These are phyloP conservation scores for Bolborhynchus lineola DNA, from an alignment of 2,113 vertebrate species.

Conservation along the genomic window DNA sequence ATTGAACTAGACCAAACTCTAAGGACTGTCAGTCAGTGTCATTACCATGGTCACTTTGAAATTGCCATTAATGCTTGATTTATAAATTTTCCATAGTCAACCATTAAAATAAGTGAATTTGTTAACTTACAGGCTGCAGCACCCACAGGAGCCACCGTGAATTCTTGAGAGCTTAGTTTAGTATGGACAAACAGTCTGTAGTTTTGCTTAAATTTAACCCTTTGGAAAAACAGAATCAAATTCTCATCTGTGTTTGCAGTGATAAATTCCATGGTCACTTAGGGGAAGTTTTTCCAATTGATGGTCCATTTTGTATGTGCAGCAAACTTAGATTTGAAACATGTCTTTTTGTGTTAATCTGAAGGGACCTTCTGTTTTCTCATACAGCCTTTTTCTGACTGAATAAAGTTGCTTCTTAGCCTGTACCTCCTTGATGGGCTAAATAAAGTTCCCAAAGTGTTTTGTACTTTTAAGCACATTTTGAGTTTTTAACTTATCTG, in stretches of 20 bases:
- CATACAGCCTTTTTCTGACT: neutral
- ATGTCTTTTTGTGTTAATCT: neutral
- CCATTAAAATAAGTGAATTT: neutral
- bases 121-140: neutral
- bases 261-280: neutral
- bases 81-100: neutral
- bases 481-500: neutral
- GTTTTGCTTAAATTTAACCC: neutral
- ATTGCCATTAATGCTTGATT: rapidly evolving
- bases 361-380: neutral
- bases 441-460: neutral
- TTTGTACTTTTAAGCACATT: neutral
- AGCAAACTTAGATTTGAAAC: neutral
- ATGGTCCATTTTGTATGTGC: neutral
- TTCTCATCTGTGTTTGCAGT: neutral
- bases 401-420: neutral
- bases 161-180: neutral
- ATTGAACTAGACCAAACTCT: neutral
- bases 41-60: neutral
- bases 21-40: neutral
- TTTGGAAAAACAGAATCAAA: neutral
- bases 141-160: neutral
- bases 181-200: neutral
- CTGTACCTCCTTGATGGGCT: neutral
- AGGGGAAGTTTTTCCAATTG: neutral